Conservation (phyloP, 1,140 invertebrate genomes). For the Drosophila pseudoobscura region DNA sequence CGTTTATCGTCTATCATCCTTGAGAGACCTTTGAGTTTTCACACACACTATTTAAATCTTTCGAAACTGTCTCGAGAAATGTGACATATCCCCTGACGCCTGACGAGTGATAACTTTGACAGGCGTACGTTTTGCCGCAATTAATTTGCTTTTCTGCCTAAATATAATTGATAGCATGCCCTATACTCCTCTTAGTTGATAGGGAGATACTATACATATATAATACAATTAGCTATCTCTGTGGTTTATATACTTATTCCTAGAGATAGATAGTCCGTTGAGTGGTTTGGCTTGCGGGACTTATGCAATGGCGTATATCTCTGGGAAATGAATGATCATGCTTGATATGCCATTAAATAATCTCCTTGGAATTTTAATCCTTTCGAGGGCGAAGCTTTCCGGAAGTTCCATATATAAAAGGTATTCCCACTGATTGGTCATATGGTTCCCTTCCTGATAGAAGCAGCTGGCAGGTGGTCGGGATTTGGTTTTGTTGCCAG, state of each 20-base stretch:
- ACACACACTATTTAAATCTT: slow-evolving; percentile 18
- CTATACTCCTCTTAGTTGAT: slow-evolving; percentile 14
- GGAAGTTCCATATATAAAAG: no score
- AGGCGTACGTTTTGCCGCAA: slow-evolving; percentile 50
- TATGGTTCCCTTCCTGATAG: slow-evolving; percentile 21
- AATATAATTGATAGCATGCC: slow-evolving; percentile 48
- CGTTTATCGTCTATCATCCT: slow-evolving; percentile 1
- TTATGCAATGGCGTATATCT: slow-evolving; percentile 50
- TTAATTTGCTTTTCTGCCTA: slow-evolving; percentile 60
- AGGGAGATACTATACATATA: no score
- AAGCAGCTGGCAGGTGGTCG: slow-evolving; percentile 38
- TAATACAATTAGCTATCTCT: slow-evolving; percentile 52
- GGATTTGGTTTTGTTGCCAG: slow-evolving; percentile 34
- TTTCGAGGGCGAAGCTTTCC: no score
- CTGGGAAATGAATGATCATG: slow-evolving; percentile 24
- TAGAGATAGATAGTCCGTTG: slow-evolving; percentile 50
- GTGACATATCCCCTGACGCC: slow-evolving; percentile 16
- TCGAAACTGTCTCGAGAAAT: slow-evolving; percentile 10
- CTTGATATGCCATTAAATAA: no score
- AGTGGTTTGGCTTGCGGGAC: slow-evolving; percentile 40
- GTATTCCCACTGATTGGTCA: neutral
- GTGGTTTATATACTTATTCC: slow-evolving; percentile 51
- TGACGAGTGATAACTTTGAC: slow-evolving; percentile 55
- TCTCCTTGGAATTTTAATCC: no score
- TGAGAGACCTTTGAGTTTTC: slow-evolving; percentile 52